These are phyloP conservation scores for Agriopis marginaria DNA, from an alignment of 2,888 invertebrate species.

Conservation along the genomic window DNA sequence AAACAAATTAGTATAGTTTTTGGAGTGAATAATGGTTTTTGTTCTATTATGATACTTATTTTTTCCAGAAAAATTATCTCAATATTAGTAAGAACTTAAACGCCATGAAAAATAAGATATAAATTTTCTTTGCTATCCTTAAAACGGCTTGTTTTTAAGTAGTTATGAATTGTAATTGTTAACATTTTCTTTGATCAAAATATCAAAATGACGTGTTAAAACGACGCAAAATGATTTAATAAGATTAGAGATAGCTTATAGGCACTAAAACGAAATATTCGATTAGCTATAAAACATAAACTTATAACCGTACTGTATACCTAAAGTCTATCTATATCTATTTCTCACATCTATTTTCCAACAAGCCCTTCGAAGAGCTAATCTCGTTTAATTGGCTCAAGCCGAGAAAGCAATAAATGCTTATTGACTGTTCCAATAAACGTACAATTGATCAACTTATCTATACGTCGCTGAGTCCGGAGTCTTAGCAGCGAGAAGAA, in stretches of 20 bases:
- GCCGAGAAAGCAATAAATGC: slow-evolving; percentile 77
- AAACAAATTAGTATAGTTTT: too few species aligned
- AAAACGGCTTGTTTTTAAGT: too few species aligned
- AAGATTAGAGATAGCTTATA: neutral
- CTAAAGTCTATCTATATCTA: slow-evolving; percentile 20
- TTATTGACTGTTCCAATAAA: slow-evolving; percentile 80
- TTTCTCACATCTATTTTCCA: slow-evolving; percentile 69
- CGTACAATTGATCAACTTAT: slow-evolving; percentile 68
- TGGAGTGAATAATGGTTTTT: too few species aligned
- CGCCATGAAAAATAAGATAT: too few species aligned
- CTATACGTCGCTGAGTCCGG: slow-evolving; percentile 27
- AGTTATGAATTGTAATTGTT: too few species aligned
- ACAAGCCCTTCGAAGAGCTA: slow-evolving; percentile 67
- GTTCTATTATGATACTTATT: too few species aligned
- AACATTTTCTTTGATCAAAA: too few species aligned
- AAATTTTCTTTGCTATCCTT: too few species aligned
- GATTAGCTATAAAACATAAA: neutral
- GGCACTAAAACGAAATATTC: neutral
- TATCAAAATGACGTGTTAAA: too few species aligned
- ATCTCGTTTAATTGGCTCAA: slow-evolving; percentile 79
- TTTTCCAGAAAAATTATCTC: too few species aligned
- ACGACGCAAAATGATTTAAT: too few species aligned
- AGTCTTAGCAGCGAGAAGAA: neutral
- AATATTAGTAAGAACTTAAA: too few species aligned
- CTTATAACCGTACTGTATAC: neutral